phyloP scores from a whole-genome alignment of 2,888 invertebrate species.

The Nycteola revayana region DNA sequence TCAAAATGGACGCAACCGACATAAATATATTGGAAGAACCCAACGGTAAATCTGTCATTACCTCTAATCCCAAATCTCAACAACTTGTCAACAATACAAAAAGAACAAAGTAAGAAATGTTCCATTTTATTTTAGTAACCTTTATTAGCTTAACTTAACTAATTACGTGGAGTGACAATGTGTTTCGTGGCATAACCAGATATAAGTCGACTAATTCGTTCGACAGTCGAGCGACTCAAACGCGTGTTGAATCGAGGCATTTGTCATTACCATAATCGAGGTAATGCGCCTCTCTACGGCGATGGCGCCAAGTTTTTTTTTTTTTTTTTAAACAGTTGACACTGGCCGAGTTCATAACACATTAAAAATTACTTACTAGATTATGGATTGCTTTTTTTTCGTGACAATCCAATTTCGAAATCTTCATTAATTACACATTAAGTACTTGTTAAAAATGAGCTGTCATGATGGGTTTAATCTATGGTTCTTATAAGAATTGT shows the following conservation, averaged over 20 bases:
- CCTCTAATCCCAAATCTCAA: not conserved
- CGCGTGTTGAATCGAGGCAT: too few relatives aligned
- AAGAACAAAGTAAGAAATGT: constrained; percentile 15
- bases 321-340: constrained; percentile 42
- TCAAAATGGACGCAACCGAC: too few relatives aligned
- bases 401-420: constrained; percentile 12
- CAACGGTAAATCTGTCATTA: too few relatives aligned
- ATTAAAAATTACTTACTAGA: constrained; percentile 25
- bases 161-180: constrained; percentile 56
- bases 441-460: not conserved
- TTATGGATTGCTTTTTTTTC: constrained; percentile 8
- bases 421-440: not conserved
- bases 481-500: too few relatives aligned
- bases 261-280: constrained; percentile 48
- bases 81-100: constrained; percentile 13
- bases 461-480: too few relatives aligned
- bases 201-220: constrained; percentile 50
- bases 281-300: constrained; percentile 43
- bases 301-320: constrained; percentile 49
- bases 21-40: too few relatives aligned
- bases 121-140: constrained; percentile 27
- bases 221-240: constrained; percentile 35
- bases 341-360: constrained; percentile 32
- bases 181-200: constrained; percentile 44
- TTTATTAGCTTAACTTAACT: constrained; percentile 42